A percentile compares a stretch with the other conserved stretches of the same genome.
Evolutionary conservation across 2,797 vertebrate species (phyloP).

Genomic region (Chelidonichthys spinosus): DNA sequence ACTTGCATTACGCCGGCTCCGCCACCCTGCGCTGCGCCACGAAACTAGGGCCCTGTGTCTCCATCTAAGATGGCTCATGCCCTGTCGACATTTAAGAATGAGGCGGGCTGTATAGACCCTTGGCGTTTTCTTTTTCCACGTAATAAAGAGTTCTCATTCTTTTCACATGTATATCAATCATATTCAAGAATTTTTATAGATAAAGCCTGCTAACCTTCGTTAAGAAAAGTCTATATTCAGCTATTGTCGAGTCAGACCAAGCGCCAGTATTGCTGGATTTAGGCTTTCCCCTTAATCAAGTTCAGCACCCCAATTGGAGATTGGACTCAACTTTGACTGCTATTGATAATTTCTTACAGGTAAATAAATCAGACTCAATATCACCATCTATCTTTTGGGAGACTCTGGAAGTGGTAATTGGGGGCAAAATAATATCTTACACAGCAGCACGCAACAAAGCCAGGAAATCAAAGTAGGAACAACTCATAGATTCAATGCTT

Average conservation of each 20-base stretch:
- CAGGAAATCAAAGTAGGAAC: not conserved
- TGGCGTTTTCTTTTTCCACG: not conserved
- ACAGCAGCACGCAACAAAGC: not conserved
- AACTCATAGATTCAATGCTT: not conserved
- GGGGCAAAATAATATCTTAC: not conserved
- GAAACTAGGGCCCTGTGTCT: no score
- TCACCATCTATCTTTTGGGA: no score
- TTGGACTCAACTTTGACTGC: no score
- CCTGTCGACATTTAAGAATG: not conserved
- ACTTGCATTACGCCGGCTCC: no score
- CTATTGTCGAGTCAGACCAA: not conserved
- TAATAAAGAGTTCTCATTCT: not conserved
- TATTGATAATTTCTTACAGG: no score
- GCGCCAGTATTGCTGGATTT: not conserved
- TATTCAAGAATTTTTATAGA: not conserved
- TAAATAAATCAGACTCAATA: no score
- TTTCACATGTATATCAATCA: not conserved
- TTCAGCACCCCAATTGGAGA: no score
- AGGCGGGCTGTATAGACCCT: not conserved
- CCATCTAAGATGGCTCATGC: not conserved
- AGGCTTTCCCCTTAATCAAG: no score
- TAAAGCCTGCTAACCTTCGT: not conserved
- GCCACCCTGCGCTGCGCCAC: no score
- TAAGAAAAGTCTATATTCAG: not conserved
- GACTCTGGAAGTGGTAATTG: no score